Conservation (phyloP, 2,888 invertebrate genomes). For the Abscondita cerata region DNA sequence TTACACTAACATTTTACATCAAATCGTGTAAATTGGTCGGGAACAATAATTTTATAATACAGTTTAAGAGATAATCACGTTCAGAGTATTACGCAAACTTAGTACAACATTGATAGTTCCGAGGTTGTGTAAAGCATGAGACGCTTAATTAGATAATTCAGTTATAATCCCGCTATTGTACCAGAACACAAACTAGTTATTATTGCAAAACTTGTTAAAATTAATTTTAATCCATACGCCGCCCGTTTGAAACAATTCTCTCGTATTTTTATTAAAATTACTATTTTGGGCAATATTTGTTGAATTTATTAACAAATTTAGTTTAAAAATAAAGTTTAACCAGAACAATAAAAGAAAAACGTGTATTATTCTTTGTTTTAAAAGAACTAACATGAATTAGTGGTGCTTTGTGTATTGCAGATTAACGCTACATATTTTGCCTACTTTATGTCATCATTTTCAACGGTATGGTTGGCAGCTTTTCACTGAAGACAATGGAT, state of each 20-base stretch:
- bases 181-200: slow-evolving; percentile 18
- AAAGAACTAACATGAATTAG: too few species aligned
- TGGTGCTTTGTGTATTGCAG: neutral
- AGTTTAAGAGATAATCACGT: slow-evolving; percentile 17
- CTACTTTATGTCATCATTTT: slow-evolving; percentile 21
- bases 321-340: too few species aligned
- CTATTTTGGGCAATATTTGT: neutral
- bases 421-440: slow-evolving; percentile 25
- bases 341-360: too few species aligned
- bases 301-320: too few species aligned
- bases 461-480: slow-evolving; percentile 19
- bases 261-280: neutral
- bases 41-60: slow-evolving; percentile 15
- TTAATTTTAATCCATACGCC: slow-evolving; percentile 16
- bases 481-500: slow-evolving; percentile 28
- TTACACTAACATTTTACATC: too few species aligned
- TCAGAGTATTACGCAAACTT: slow-evolving; percentile 16
- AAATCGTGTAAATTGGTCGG: too few species aligned
- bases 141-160: slow-evolving; percentile 34
- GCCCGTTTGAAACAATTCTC: neutral
- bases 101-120: slow-evolving; percentile 27
- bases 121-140: slow-evolving; percentile 32
- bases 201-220: slow-evolving; percentile 25
- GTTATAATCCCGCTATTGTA: slow-evolving; percentile 32
- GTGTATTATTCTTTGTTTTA: too few species aligned